Evolutionary conservation across 1,140 invertebrate species (phyloP).

Genomic region (Yoshiicerus persimilis): DNA sequence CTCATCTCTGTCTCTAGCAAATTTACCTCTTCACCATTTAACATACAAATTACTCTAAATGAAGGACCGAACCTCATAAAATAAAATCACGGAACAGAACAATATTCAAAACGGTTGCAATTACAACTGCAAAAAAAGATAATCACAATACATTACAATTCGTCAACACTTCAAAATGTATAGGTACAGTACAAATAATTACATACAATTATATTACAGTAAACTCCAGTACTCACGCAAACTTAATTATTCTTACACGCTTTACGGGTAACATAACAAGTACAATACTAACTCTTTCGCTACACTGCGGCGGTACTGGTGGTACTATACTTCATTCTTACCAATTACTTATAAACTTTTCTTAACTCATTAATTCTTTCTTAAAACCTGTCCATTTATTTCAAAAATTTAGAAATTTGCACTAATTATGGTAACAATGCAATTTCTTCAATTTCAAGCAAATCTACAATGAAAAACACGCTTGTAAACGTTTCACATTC

Average conservation of each 20-base stretch:
- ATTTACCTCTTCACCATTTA: neutral
- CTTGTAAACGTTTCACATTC: too few species aligned
- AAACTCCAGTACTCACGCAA: neutral
- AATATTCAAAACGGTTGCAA: neutral
- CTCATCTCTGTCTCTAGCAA: neutral
- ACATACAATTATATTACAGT: too few species aligned
- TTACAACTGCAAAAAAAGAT: neutral
- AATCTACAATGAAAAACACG: too few species aligned
- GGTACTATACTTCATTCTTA: too few species aligned
- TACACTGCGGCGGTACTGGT: too few species aligned
- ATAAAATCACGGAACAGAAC: neutral
- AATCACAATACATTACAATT: neutral
- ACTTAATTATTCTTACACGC: neutral
- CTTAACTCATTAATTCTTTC: too few species aligned
- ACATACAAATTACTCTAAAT: neutral
- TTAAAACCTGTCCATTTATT: too few species aligned
- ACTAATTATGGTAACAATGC: too few species aligned
- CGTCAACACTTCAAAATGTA: neutral
- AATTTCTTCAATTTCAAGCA: too few species aligned
- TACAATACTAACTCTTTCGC: neutral
- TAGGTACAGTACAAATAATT: neutral
- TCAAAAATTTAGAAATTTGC: too few species aligned
- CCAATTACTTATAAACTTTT: too few species aligned
- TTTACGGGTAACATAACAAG: neutral
- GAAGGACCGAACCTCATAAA: too few species aligned